These are phyloP conservation scores for Acrossocheilus fasciatus DNA, from an alignment of 2,797 vertebrate genomes.

Conservation along the genomic window DNA sequence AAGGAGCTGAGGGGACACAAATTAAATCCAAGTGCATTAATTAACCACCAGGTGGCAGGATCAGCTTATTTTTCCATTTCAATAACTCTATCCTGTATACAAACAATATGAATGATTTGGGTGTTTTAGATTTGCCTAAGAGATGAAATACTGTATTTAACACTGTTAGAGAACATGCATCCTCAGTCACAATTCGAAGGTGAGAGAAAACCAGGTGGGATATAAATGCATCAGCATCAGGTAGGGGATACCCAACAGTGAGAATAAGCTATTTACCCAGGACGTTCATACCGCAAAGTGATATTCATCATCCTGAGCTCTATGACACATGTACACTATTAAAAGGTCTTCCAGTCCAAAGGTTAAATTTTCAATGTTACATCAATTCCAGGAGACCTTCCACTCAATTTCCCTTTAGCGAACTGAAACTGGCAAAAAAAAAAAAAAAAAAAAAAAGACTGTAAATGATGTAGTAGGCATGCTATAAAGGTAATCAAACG, in stretches of 20 bases:
- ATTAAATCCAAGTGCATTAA: background rate
- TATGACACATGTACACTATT: background rate
- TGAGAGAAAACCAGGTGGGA: background rate
- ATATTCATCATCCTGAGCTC: background rate
- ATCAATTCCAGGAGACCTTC: background rate
- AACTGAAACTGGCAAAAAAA: background rate
- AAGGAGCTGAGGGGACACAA: constrained; percentile 75
- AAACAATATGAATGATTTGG: background rate
- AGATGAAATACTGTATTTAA: background rate
- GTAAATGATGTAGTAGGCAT: background rate
- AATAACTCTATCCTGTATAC: background rate
- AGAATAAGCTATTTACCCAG: background rate
- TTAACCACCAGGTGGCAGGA: constrained; percentile 1
- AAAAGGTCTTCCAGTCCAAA: background rate
- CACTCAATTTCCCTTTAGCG: background rate
- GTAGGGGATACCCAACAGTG: background rate
- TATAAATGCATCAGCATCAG: background rate
- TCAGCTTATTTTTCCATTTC: background rate
- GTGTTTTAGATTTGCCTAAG: background rate
- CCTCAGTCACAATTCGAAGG: background rate
- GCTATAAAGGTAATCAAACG: background rate
- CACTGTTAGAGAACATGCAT: too few relatives aligned
- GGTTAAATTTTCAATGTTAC: background rate
- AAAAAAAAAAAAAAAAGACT: background rate
- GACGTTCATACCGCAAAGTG: background rate